These are phyloP conservation scores for Champsocephalus gunnari DNA, from an alignment of 2,797 vertebrate species.

Conservation along the genomic window DNA sequence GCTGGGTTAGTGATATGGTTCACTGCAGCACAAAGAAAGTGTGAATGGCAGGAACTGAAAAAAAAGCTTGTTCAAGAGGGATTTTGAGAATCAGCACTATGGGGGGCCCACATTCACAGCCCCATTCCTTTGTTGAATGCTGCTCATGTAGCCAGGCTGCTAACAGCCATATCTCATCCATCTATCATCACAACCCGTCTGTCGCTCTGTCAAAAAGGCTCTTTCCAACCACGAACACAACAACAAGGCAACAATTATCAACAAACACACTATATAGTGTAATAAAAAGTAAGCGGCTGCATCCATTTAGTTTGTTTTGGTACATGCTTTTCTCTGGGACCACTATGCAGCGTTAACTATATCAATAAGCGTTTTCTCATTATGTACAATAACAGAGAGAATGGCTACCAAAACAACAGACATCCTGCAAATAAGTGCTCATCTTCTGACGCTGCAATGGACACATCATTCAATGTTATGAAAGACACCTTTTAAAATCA, in stretches of 20 bases:
- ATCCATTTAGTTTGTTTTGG: not conserved
- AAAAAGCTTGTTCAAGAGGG: constrained; percentile 68
- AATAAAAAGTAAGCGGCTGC: not conserved
- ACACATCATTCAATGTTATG: not conserved
- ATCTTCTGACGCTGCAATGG: not conserved
- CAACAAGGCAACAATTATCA: not conserved
- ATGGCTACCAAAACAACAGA: not conserved
- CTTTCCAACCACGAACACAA: constrained; percentile 25
- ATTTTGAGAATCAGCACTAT: constrained; percentile 81
- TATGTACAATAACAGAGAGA: not conserved
- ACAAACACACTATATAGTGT: not conserved
- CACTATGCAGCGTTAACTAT: not conserved
- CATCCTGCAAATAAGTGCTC: not conserved
- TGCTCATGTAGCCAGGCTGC: constrained; percentile 52
- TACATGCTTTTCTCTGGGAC: not conserved
- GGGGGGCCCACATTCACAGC: constrained; percentile 69
- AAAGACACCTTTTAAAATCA: not conserved
- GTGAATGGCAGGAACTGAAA: constrained; percentile 68
- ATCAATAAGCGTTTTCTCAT: constrained; percentile 2
- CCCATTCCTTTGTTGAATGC: constrained; percentile 56
- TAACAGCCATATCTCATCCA: constrained; percentile 52
- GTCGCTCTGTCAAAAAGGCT: constrained; percentile 30
- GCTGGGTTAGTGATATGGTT: constrained; percentile 57
- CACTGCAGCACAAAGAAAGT: constrained; percentile 68
- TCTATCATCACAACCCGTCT: constrained; percentile 38